Base-by-base conservation (phyloP, 2,797 vertebrate species). In the Pelobates cultripes region DNA sequence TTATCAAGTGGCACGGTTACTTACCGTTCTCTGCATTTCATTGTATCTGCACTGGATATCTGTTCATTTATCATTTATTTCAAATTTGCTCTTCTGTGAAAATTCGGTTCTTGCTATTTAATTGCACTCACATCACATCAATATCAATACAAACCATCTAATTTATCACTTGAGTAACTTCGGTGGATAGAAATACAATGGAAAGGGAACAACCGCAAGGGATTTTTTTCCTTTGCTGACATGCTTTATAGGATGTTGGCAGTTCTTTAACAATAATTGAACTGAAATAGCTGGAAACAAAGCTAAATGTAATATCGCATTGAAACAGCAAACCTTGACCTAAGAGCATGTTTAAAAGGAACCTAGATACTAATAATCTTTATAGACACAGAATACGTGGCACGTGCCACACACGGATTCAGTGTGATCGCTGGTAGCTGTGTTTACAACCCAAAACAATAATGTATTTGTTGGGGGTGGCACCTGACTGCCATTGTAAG, bases 121-220 rank as follows among this genome's bases (percentile, higher is more conserved):
- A 42, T 68, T 68, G 66, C 41, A 68, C 8, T 40, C 66, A 68
- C 28, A 42, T 7, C 66, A 10, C 66, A 68, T 68, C 28, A 68
- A 13, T 13, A 68, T 68, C 17, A 43, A 68, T 68, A 12, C 66
- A 68, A 41, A 10, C 4, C 41, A 42, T 43, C 28, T 68, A 4
- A 68, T 68, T 68, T 68, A 13, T 43, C 66, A 68, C 10, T 68
- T 68, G 28, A 68, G 66, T 68, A 42, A 68, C 66, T 43, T 8
- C 40, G 12, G 66, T 13, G 6, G 55, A 12, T 57, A 15, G 55
- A 57, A 12, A 15, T 57, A 57, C 14, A 57, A 57, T 57, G 55
- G 4, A 57, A 12, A 64, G n/a, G n/a, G 9, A 28, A 28, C 3
- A 64, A 14, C 28, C 61, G 14, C 28, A 40, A 64, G 61, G 61